Percentiles rank a stretch among this genome's conserved stretches.
phyloP scores from a whole-genome alignment of 2,797 vertebrate species.

The Moxostoma hubbsi region DNA sequence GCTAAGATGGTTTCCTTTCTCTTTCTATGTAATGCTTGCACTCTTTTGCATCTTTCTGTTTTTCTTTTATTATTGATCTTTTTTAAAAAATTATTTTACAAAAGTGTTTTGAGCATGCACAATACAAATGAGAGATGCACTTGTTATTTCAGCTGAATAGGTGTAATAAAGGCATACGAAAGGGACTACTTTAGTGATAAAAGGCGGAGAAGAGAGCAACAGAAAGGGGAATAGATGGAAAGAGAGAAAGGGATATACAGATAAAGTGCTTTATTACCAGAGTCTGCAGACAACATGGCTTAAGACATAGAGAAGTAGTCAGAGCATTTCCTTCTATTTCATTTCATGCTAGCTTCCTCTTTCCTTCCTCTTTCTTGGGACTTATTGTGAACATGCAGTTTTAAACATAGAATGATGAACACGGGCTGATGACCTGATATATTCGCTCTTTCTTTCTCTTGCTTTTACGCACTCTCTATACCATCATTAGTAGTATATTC shows the following conservation, averaged over 20 bases:
- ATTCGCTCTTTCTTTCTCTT: constrained; percentile 12
- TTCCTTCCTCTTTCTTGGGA: constrained; percentile 64
- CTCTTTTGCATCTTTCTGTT: not conserved
- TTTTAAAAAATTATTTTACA: not conserved
- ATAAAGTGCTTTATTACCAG: not conserved
- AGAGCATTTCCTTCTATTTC: constrained; percentile 68
- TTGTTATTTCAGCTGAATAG: not conserved
- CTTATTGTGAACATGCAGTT: not conserved
- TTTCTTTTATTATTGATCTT: not conserved
- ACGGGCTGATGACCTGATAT: not conserved
- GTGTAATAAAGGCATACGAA: not conserved
- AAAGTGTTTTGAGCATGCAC: not conserved
- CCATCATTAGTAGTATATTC: constrained; percentile 18
- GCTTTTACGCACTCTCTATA: not conserved
- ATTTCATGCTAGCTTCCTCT: constrained; percentile 63
- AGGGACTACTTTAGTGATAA: not conserved
- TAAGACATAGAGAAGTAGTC: constrained; percentile 71
- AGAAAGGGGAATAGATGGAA: not conserved
- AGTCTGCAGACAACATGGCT: constrained; percentile 12
- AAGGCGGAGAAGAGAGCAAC: not conserved
- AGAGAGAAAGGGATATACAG: not conserved
- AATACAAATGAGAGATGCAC: not conserved
- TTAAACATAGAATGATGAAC: constrained; percentile 9
- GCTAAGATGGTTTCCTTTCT: not conserved
- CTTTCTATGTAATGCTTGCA: not conserved